Evolutionary conservation across 2,888 invertebrate genomes (phyloP), one percentile per base, ranked within the genome.

Genomic region (Apamea crenata): DNA sequence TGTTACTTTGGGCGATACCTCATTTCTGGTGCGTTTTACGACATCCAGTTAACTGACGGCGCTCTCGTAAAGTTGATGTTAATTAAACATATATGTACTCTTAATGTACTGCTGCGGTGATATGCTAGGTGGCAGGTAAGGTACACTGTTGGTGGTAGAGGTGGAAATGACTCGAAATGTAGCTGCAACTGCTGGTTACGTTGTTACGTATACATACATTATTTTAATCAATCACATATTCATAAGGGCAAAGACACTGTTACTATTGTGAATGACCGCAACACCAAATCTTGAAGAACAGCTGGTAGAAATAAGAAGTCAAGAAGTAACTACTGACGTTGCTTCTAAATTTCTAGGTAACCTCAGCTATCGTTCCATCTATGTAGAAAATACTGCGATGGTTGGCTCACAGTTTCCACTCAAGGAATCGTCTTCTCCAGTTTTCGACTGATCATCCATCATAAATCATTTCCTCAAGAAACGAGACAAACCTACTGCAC

Each of bases 61-160:
- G 78, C 72, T 81, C 87, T 79, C 89, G 82, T 90, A 86, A 90
- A 90, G 78, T 83, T 67, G 80, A 82, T 87, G 86, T 90, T 90
- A 90, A 90, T 90, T 90, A 90, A 90, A 90, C 89, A 88, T 87
- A 81, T 74, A 88, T 87, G 80, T 74, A 80, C 69, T 63, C 69
- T 81, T 84, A 84, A 85, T 77, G 74, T 83, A 74, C 84, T 87
- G 53, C 86, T 44, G 53, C 25, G 67, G 36, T 74, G 70, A 56
- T 76, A 65, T 61, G 70, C 66, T 40, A 16, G 63, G 2, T 3
- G 25, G 12, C 8, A 63, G 59, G 65, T 29, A 25, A 25, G 14
- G 32, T 82, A 56, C n/a, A 1, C 65, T 53, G 53, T 65, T n/a
- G n/a, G n/a, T 44, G 16, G 36, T 3, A 16, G 10, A 50, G 8